These are phyloP conservation scores for Muscidifurax raptorellus DNA, from an alignment of 1,140 invertebrate species.

Conservation along the genomic window DNA sequence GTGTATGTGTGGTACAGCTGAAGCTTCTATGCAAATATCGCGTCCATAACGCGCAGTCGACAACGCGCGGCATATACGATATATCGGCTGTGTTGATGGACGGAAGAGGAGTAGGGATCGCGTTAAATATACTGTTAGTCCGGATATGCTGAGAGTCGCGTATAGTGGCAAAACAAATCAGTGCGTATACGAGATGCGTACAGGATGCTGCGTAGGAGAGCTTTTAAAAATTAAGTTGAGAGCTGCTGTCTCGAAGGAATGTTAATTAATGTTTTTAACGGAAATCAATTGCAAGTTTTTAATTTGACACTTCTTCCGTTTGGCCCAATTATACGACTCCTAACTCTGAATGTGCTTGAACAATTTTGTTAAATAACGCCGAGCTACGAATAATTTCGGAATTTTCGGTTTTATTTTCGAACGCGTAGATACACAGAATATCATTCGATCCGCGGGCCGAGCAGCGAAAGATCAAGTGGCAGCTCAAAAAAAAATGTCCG, in stretches of 20 bases:
- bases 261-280: background rate
- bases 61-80: background rate
- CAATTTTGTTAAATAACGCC: background rate
- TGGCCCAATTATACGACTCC: no score
- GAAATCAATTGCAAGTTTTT: background rate
- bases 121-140: no score
- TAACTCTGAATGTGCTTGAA: no score
- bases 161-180: slow-evolving; percentile 26
- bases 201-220: no score
- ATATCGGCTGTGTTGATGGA: background rate
- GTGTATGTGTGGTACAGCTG: background rate
- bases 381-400: background rate
- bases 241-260: background rate
- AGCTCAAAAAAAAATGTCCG: slow-evolving; percentile 8
- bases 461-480: background rate
- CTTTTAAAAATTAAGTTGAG: no score
- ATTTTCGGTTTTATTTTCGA: background rate
- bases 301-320: background rate
- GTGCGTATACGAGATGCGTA: background rate
- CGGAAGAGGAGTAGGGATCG: no score
- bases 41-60: slow-evolving; percentile 64
- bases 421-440: background rate
- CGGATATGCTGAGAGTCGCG: no score
- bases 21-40: slow-evolving; percentile 67
- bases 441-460: background rate